Base-by-base conservation (phyloP, 2,888 invertebrate species). In the Dromius quadrimaculatus region DNA sequence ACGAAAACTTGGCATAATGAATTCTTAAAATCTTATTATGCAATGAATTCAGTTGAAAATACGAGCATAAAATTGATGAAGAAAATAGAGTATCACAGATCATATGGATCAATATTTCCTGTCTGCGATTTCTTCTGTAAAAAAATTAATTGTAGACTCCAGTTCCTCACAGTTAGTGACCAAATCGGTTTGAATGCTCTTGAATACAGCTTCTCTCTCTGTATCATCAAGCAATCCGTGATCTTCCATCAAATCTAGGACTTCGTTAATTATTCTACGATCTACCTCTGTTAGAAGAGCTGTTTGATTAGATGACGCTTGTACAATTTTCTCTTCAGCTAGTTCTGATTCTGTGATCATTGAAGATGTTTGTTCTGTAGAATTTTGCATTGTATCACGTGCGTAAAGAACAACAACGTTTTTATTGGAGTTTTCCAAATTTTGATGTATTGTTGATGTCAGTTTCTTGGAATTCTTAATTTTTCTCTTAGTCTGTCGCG, bases 231-330 rank as follows among this genome's bases (percentile, higher is more conserved):
- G 47, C 11, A 65, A n/a, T 2, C 50, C 65, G 9, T 65, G 43
- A 20, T 71, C 71, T 45, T 71, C 72, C 45, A 62, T 57, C 13
- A 72, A 45, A 43, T 72, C 68, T 19, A 72, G 50, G 4, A 70
- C 63, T 9, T 54, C 32, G 11, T 71, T 45, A 9, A 72, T 66
- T 0, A 71, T 66, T 50, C 63, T 20, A 20, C 28, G 34, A 63
- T 72, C 72, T 23, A 71, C 71, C 11, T 22, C 11, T 5, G 13
- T 8, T n/a, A 66, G 20, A 11, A 32, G 17, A 13, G 41, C 17
- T 3, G 11, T 36, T n/a, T 28, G 23, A 8, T 23, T 15, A 23
- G 15, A 54, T 28, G 28, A 8, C 28, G 8, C 28, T 28, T 28
- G 28, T 17, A 22, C 23, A 2, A 34, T 43, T 15, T 9, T 22